Base-by-base conservation (phyloP, 2,888 invertebrate species). In the Camponotus fellah region DNA sequence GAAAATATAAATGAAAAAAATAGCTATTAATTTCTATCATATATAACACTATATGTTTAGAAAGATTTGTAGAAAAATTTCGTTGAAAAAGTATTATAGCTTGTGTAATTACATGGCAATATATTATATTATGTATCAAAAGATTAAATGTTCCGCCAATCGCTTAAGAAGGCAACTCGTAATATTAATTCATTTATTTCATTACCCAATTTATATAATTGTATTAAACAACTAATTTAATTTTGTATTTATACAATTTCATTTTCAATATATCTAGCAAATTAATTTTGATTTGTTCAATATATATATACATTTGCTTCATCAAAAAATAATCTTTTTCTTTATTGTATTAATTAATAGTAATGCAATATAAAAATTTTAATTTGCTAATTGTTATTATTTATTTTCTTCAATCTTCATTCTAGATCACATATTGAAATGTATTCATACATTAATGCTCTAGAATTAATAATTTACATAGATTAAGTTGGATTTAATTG, bases 101-200 rank as follows among this genome's bases (percentile, higher is more conserved):
- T 46, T 62, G 6, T n/a, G 17, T 9, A 62, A 75, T 49, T 46
- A 64, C 21, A 46, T n/a, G 37, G 10, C 6, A 21, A 71, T 37
- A 40, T 26, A 40, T 40, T 43, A 17, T 26, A 58, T 14, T 37
- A 2, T 56, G n/a, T 56, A 56, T 4, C 0, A 32, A 62, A 34
- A 62, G 62, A 62, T 62, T 62, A 62, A 62, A 46, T 46, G 14
- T 17, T 74, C 26, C 8, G 46, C n/a, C 43, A 75, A 12, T 62
- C 12, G 3, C 2, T 62, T 9, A 3, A 9, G 12, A 53, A 53
- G 12, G 14, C 17, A 17, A n/a, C 9, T 62, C 14, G 32, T 46
- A 21, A 74, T 34, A 46, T 8, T 60, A 6, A n/a, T 21, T 71
- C 21, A 71, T 56, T 8, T 60, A 6, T 12, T 21, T 71, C 21